Percentiles rank a stretch among this genome's conserved stretches.
Conservation (phyloP, 2,797 vertebrate genomes). For the Odontamblyopus rebecca region DNA sequence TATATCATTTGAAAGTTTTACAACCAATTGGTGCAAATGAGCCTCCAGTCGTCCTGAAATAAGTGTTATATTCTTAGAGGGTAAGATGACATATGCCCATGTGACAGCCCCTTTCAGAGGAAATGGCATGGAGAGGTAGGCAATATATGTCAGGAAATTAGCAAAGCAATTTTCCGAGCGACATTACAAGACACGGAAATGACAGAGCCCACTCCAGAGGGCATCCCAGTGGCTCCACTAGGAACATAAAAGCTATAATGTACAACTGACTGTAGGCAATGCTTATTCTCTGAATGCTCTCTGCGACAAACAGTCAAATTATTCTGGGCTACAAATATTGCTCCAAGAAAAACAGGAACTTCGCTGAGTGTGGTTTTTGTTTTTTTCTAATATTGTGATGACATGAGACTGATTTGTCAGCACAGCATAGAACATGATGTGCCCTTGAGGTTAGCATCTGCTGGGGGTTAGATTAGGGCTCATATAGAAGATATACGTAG, state of each 20-base stretch:
- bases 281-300: conserved; percentile 25
- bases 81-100: conserved; percentile 32
- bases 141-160: conserved; percentile 57
- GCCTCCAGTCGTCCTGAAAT: conserved; percentile 13
- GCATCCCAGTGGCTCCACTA: conserved; percentile 53
- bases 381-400: not conserved
- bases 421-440: no score
- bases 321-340: not conserved
- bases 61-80: conserved; percentile 16
- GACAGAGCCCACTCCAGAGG: conserved; percentile 42
- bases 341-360: not conserved
- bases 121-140: conserved; percentile 33
- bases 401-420: no score
- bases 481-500: no score
- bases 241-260: conserved; percentile 60
- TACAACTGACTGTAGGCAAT: conserved; percentile 50
- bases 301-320: conserved; percentile 2
- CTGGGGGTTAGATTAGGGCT: no score
- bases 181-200: conserved; percentile 55
- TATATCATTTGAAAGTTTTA: conserved; percentile 21
- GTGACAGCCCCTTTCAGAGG: conserved; percentile 28
- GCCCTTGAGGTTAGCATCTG: no score
- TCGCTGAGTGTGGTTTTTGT: not conserved
- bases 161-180: conserved; percentile 43
- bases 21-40: conserved; percentile 14